These are phyloP conservation scores for Ceryle rudis DNA, from an alignment of 2,797 vertebrate genomes.

Conservation along the genomic window DNA sequence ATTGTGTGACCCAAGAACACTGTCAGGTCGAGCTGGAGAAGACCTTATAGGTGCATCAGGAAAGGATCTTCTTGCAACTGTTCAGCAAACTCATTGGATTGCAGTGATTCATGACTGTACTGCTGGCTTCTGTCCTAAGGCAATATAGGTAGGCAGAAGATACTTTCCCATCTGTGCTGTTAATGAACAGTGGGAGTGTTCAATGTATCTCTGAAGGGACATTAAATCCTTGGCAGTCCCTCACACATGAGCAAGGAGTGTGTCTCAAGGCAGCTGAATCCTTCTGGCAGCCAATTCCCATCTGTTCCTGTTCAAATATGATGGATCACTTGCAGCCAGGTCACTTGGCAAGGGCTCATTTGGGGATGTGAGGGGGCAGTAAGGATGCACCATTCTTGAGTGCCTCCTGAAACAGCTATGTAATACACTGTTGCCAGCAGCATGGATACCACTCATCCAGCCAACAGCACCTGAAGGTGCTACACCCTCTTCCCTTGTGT, in stretches of 20 bases:
- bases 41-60: background rate
- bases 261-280: background rate
- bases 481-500: background rate
- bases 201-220: background rate
- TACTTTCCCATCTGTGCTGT: background rate
- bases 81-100: background rate
- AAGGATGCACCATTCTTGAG: background rate
- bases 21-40: background rate
- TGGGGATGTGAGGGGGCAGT: background rate
- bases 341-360: background rate
- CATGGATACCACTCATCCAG: rapidly evolving
- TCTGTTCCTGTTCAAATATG: background rate
- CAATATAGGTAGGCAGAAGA: background rate
- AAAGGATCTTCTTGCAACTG: background rate
- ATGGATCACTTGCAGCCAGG: background rate
- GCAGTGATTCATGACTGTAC: background rate
- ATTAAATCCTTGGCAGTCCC: background rate
- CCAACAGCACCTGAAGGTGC: background rate
- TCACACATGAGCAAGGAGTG: background rate
- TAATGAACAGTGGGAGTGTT: background rate
- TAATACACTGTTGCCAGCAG: background rate
- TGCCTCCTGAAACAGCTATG: background rate
- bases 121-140: background rate
- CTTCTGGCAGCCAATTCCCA: background rate
- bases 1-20: background rate